Evolutionary conservation across 2,888 invertebrate species (phyloP).

Genomic region (Portevinia maculata): DNA sequence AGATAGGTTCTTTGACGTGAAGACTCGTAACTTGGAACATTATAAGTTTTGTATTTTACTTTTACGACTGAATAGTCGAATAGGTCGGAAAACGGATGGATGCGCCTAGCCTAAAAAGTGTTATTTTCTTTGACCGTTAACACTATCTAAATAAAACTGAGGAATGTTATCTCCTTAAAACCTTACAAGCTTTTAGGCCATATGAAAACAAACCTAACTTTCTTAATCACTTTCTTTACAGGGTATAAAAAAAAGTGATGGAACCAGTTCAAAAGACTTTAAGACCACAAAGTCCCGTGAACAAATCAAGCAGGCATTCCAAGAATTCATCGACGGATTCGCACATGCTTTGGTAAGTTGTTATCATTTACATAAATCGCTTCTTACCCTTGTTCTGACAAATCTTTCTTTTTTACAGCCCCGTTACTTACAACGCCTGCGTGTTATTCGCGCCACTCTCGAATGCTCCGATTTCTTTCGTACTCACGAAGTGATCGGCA

Average conservation of each 20-base stretch:
- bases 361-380: background rate
- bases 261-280: slow-evolving; percentile 96
- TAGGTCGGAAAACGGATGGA: too few relatives aligned
- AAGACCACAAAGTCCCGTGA: slow-evolving; percentile 95
- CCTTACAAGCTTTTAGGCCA: too few relatives aligned
- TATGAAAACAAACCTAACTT: background rate
- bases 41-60: too few relatives aligned
- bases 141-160: too few relatives aligned
- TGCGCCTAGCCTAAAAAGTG: too few relatives aligned
- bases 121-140: too few relatives aligned
- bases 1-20: too few relatives aligned
- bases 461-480: slow-evolving; percentile 95
- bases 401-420: slow-evolving; percentile 84
- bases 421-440: slow-evolving; percentile 92
- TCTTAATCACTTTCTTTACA: slow-evolving; percentile 51
- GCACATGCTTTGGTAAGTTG: slow-evolving; percentile 90
- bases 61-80: too few relatives aligned
- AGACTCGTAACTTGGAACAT: too few relatives aligned
- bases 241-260: slow-evolving; percentile 94
- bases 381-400: background rate
- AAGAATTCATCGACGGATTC: slow-evolving; percentile 91
- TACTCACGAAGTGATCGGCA: slow-evolving; percentile 96
- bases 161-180: too few relatives aligned
- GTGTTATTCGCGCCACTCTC: slow-evolving; percentile 91
- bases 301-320: slow-evolving; percentile 91